phyloP scores from a whole-genome alignment of 2,797 vertebrate species.

The Anguilla megastoma region DNA sequence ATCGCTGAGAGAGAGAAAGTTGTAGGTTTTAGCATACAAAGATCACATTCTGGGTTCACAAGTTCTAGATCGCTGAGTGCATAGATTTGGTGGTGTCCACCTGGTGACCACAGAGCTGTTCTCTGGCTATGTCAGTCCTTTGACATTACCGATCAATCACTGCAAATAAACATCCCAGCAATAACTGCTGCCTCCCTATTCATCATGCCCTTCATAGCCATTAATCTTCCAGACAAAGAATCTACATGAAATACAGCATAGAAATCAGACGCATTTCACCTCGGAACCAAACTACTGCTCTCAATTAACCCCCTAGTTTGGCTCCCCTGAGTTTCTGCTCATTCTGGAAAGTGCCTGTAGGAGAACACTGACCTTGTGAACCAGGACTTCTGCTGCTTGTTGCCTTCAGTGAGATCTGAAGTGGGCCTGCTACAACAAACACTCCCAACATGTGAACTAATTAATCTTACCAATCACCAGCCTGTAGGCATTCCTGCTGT shows the following conservation, averaged over 20 bases:
- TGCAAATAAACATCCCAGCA: slow-evolving; percentile 7
- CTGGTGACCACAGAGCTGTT: slow-evolving; percentile 14
- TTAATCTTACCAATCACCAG: slow-evolving; percentile 79
- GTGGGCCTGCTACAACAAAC: slow-evolving; percentile 62
- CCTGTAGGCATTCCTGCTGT: slow-evolving; percentile 71
- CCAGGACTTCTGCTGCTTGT: slow-evolving; percentile 37
- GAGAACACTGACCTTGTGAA: slow-evolving; percentile 45
- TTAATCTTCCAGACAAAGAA: slow-evolving; percentile 38
- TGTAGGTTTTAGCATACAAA: slow-evolving; percentile 2
- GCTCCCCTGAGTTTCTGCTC: background rate
- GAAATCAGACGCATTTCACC: slow-evolving; percentile 32
- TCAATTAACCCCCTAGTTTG: slow-evolving; percentile 43
- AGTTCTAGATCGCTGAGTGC: background rate
- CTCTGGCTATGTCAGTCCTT: background rate
- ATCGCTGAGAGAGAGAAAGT: slow-evolving; percentile 27
- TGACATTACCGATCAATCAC: slow-evolving; percentile 21
- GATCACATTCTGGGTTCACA: slow-evolving; percentile 49
- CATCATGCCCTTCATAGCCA: slow-evolving; percentile 20
- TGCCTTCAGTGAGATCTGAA: slow-evolving; percentile 24
- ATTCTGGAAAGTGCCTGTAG: slow-evolving; percentile 30
- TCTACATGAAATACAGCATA: slow-evolving; percentile 34
- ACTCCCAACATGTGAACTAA: slow-evolving; percentile 66
- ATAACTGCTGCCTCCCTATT: slow-evolving; percentile 32
- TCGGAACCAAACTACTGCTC: slow-evolving; percentile 37
- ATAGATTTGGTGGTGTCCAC: slow-evolving; percentile 21